Percentiles rank a stretch among this genome's conserved stretches.
Evolutionary conservation across 92 coral and sea anemone species (phyloP).

Genomic region (Ricordea florida): DNA sequence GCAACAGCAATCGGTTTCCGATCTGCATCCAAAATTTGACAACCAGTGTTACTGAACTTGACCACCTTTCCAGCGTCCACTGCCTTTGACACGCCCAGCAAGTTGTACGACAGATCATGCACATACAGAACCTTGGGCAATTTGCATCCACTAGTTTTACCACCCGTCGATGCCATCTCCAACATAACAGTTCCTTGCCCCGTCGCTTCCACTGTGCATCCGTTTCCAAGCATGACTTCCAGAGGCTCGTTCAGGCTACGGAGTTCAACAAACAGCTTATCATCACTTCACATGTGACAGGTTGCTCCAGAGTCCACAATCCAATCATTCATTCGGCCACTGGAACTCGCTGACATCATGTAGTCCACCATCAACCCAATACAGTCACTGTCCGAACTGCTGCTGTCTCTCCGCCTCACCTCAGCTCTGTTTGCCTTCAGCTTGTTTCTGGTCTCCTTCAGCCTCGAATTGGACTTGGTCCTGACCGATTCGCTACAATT

Average conservation of each 20-base stretch:
- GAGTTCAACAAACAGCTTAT: not conserved
- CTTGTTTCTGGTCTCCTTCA: not conserved
- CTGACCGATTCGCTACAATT: constrained; percentile 1
- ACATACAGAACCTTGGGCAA: constrained; percentile 54
- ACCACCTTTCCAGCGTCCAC: constrained; percentile 46
- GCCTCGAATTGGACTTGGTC: not conserved
- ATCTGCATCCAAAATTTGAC: constrained; percentile 33
- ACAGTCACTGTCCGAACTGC: constrained; percentile 56
- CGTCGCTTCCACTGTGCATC: constrained; percentile 21
- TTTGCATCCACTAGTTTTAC: constrained; percentile 32
- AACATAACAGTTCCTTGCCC: constrained; percentile 44
- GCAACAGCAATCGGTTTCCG: constrained; percentile 39
- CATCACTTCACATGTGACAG: constrained; percentile 53
- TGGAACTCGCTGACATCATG: not conserved
- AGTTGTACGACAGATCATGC: constrained; percentile 56
- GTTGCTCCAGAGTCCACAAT: constrained; percentile 1
- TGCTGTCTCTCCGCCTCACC: constrained; percentile 17
- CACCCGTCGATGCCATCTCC: constrained; percentile 11
- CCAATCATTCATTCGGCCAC: not conserved
- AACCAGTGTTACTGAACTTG: constrained; percentile 35
- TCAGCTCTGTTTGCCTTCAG: not conserved
- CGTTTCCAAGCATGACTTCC: not conserved
- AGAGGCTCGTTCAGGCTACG: not conserved
- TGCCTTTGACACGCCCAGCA: constrained; percentile 53
- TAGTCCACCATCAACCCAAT: constrained; percentile 36